These are phyloP conservation scores for Microcebus griseorufus DNA, from an alignment of 2,113 vertebrate genomes.

Conservation along the genomic window DNA sequence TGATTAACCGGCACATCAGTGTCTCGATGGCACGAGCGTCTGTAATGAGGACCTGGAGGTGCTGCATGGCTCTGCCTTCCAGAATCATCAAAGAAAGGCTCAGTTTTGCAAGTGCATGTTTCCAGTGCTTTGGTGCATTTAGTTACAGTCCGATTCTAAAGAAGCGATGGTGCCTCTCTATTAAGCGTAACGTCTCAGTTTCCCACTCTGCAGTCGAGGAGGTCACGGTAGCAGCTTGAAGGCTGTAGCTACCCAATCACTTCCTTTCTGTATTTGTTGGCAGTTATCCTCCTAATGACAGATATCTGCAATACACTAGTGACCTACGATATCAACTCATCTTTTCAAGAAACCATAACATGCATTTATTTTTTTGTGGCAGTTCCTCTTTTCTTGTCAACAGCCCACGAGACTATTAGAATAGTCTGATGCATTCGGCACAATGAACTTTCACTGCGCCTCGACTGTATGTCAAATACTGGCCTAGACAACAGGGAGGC, in stretches of 20 bases:
- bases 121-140: accelerated
- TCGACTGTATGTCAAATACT: no score
- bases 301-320: background rate
- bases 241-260: background rate
- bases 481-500: accelerated
- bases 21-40: background rate
- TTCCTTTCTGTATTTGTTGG: background rate
- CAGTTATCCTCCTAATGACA: background rate
- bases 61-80: background rate
- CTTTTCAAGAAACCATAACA: background rate
- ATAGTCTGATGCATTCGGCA: background rate
- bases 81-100: background rate
- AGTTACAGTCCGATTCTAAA: background rate
- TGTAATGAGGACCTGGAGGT: background rate
- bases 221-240: no score
- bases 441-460: background rate
- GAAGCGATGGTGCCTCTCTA: background rate
- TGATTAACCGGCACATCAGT: background rate
- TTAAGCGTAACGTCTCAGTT: background rate
- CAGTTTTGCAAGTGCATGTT: background rate
- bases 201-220: background rate
- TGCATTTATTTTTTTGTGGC: background rate
- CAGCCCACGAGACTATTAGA: background rate
- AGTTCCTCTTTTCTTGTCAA: background rate
- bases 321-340: background rate